phyloP scores from a whole-genome alignment of 2,797 vertebrate genomes.

The Enteromius afrohamiltoni region DNA sequence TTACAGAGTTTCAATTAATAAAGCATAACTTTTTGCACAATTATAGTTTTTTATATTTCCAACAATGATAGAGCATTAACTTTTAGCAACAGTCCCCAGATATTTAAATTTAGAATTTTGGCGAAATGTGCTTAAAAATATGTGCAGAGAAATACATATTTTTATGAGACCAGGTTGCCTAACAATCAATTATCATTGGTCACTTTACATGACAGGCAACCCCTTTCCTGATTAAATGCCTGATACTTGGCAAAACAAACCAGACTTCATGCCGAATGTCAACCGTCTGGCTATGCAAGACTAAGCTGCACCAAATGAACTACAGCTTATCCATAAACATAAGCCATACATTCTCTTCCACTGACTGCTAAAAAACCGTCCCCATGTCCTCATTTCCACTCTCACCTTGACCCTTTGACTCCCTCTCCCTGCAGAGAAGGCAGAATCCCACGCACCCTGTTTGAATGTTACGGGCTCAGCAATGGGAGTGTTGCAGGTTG shows the following conservation, averaged over 20 bases:
- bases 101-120: no score
- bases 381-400: conserved; percentile 20
- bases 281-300: background rate
- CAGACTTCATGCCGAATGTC: background rate
- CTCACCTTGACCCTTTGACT: conserved; percentile 45
- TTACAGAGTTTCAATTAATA: no score
- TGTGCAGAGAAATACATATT: no score
- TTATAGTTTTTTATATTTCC: no score
- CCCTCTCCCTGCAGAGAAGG: conserved; percentile 55
- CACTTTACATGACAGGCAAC: background rate
- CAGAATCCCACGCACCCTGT: conserved; percentile 24
- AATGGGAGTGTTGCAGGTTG: background rate
- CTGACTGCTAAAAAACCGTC: conserved; percentile 27
- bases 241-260: background rate
- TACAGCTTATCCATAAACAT: conserved; percentile 66
- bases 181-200: background rate
- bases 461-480: conserved; percentile 9
- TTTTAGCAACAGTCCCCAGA: no score
- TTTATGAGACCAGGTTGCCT: no score
- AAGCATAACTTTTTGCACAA: no score
- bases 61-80: no score
- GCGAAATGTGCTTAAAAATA: no score
- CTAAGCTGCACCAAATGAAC: conserved; percentile 24
- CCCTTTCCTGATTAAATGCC: background rate
- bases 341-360: conserved; percentile 48